These are phyloP conservation scores for Carcharodon carcharias DNA, from an alignment of 2,797 vertebrate genomes.

Conservation along the genomic window DNA sequence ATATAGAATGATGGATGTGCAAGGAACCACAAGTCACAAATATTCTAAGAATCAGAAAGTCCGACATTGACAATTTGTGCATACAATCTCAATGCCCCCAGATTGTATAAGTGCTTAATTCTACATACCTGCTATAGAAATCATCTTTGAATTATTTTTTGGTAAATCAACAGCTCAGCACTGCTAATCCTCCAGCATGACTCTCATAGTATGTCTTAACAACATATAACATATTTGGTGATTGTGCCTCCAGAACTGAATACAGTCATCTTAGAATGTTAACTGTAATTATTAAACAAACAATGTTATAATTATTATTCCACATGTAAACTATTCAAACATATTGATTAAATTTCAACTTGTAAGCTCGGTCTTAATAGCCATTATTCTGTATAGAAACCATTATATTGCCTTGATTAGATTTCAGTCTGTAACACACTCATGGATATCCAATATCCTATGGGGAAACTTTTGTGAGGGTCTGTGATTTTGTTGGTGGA, in stretches of 20 bases:
- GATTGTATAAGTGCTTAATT: not conserved
- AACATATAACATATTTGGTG: not conserved
- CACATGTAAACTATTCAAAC: not conserved
- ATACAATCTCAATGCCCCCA: not conserved
- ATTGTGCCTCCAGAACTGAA: not conserved
- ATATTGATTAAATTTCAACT: not conserved
- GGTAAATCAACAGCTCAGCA: not conserved
- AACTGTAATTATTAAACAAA: not conserved
- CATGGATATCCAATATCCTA: not conserved
- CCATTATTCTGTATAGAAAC: not conserved
- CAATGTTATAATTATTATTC: not conserved
- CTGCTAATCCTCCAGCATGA: not conserved
- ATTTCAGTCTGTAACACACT: not conserved
- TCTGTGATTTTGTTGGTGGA: not conserved
- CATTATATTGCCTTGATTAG: not conserved
- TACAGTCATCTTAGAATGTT: not conserved
- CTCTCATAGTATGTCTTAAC: not conserved
- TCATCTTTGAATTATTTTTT: not conserved
- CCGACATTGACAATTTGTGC: not conserved
- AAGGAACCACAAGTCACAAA: not conserved
- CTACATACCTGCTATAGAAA: not conserved
- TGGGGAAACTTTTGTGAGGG: not conserved
- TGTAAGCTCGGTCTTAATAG: not conserved
- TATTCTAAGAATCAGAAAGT: not conserved
- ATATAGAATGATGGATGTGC: slow-evolving; percentile 28